Evolutionary conservation across 2,113 vertebrate species (phyloP), one percentile per base, ranked within the genome.

Genomic region (Urocynchramus pylzowi): DNA sequence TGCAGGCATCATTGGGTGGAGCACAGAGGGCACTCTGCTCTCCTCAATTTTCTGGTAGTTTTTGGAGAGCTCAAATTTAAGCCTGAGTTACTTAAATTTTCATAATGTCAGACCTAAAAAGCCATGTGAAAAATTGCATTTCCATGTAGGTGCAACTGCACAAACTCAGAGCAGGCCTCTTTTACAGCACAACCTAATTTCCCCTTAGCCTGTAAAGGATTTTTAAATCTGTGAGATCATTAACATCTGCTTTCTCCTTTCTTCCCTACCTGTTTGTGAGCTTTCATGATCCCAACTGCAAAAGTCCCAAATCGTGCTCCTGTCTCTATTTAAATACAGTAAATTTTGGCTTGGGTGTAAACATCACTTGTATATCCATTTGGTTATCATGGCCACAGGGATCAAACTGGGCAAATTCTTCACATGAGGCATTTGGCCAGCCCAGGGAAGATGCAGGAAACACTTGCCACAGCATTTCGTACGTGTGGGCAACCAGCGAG

Each of bases 401-500:
- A 68, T 68, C 57, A 65, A 53, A 65, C 20, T 37, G n/a, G 50
- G 21, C 1, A 60, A 79, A 49, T 56, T 35, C 47, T 84, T 19
- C 54, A n/a, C 0, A 1, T 47, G 65, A 71, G 42, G 20, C 64
- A 17, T 75, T 59, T 94, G 79, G 26, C 13, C 45, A 80, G 50
- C 41, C 24, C 50, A 42, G 59, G 16, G 21, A 59, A 65, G 79
- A 19, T 7, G 4, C 18, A 37, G 53, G 78, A 22, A 52, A 56
- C 1, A 0, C 7, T 82, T 52, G 16, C 39, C 42, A 14, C 39
- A 74, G 31, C 9, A 15, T 90, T 89, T 83, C 59, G 5, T 49
- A 3, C 1, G 0, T n/a, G 16, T 76, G 76, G 87, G 56, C 77
- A 89, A 10, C 44, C 31, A 53, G 17, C 0, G 0, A 70, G 19